Base-by-base conservation (phyloP, 2,797 vertebrate genomes). In the Sorex maritimensis region DNA sequence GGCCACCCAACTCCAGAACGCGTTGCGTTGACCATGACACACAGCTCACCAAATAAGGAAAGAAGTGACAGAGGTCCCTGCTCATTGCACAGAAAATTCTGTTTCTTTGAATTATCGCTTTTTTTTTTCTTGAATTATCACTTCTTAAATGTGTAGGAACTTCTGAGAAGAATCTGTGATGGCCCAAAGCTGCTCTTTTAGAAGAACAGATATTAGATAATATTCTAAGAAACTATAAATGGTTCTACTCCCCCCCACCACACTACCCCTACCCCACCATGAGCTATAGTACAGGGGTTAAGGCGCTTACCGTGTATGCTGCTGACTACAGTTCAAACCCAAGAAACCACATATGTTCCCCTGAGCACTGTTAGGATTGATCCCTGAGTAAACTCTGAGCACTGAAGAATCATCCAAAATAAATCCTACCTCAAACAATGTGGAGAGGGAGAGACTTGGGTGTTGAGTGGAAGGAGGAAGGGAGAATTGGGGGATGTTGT, bases 31-130 rank as follows among this genome's bases (percentile, higher is more conserved):
- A 15, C 28, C 15, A 34, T 38, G 26, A 26, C 2, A 17, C 44
- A 63, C 63, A 88, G 58, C 28, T 88, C 58, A 77, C 30, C 15
- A 46, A 67, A 15, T 11, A 52, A 52, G 13, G 13, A 52, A 52
- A 52, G 49, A 52, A 52, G 49, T 52, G 49, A 52, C 49, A 52
- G 13, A 52, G 58, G 58, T 5, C 21, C 17, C 49, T 24, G 12
- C 26, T 63, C n/a, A 30, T 81, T 74, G 85, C 19, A 15, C 49
- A 13, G 81, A 86, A 84, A 24, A 41, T 2, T 3, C 41, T 1
- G 5, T 68, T 88, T 94, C 75, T 91, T 61, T 21, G 38, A 38
- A 74, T 11, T n/a, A 68, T 84, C 13, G n/a, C 80, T 67, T 30
- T 17, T 69, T 49, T 49, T 68, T 88, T 94, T 72, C 90, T 61